Percentiles rank a stretch among this genome's conserved stretches.
Evolutionary conservation across 1,140 invertebrate species (phyloP).

Genomic region (Dreissena rostriformis): DNA sequence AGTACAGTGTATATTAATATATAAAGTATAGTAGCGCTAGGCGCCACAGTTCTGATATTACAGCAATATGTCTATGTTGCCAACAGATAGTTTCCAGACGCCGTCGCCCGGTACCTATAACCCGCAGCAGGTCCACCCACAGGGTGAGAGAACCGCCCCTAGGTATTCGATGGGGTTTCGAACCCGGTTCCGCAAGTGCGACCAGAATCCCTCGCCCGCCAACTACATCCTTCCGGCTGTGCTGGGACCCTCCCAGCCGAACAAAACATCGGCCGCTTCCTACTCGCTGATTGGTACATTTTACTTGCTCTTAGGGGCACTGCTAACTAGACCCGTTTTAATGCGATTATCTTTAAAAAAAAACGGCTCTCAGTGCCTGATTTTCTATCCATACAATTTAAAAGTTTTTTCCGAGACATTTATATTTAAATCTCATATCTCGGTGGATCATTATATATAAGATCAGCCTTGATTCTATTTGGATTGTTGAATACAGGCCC

Average conservation of each 20-base stretch:
- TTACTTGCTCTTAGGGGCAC: neutral
- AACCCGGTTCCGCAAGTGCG: constrained; percentile 79
- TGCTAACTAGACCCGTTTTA: no score
- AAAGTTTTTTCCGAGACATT: no score
- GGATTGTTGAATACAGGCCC: neutral
- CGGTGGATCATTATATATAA: no score
- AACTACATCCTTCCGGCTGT: constrained; percentile 92
- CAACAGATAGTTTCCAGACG: constrained; percentile 82
- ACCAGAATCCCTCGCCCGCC: constrained; percentile 87
- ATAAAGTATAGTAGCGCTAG: no score
- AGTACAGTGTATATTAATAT: no score
- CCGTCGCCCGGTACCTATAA: constrained; percentile 91
- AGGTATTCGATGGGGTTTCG: constrained; percentile 87
- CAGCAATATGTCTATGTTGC: no score
- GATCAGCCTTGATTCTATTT: no score
- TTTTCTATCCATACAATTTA: no score
- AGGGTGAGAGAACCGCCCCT: constrained; percentile 84
- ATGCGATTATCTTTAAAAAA: no score
- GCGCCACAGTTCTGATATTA: no score
- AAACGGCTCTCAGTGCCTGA: no score
- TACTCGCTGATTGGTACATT: constrained; percentile 87
- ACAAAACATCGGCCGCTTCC: constrained; percentile 86
- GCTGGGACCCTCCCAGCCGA: constrained; percentile 86
- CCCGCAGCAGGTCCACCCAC: constrained; percentile 87
- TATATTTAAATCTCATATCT: no score